A percentile compares a stretch with the other conserved stretches of the same genome.
Conservation (phyloP, 1,140 invertebrate species). For the Amyelois transitella region DNA sequence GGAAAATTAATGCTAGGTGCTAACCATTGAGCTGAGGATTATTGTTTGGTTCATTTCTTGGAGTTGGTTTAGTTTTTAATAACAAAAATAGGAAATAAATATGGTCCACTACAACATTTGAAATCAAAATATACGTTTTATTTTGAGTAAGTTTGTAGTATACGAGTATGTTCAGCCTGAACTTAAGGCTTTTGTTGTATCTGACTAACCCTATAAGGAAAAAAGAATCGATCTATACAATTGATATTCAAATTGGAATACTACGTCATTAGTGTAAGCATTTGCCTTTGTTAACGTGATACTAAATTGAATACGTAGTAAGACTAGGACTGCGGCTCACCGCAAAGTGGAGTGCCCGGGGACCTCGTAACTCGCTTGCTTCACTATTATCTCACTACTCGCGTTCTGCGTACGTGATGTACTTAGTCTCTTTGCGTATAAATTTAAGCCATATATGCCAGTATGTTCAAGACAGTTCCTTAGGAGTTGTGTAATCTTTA, state of each 20-base stretch:
- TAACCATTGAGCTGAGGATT: slow-evolving; percentile 30
- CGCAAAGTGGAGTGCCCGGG: slow-evolving; percentile 31
- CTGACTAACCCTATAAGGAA: no score
- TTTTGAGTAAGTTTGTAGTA: no score
- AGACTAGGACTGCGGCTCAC: slow-evolving; percentile 35
- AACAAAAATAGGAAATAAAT: no score
- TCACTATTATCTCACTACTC: slow-evolving; percentile 44
- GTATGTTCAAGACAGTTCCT: not conserved
- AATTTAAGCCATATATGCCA: not conserved
- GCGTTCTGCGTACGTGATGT: slow-evolving; percentile 32
- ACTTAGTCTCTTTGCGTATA: slow-evolving; percentile 9
- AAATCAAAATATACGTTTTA: no score
- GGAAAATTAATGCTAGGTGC: slow-evolving; percentile 42
- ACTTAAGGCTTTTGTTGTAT: no score
- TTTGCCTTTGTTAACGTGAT: not conserved
- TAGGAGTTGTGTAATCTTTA: no score
- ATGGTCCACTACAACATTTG: no score
- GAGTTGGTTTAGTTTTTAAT: no score
- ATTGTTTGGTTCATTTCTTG: no score
- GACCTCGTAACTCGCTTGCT: slow-evolving; percentile 10
- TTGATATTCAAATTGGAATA: slow-evolving; percentile 13
- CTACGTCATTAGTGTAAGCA: not conserved
- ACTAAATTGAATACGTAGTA: slow-evolving; percentile 37
- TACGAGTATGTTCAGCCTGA: no score
- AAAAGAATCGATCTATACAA: no score